These are phyloP conservation scores for Lumbricus terrestris DNA, from an alignment of 2,888 invertebrate species.

Conservation along the genomic window DNA sequence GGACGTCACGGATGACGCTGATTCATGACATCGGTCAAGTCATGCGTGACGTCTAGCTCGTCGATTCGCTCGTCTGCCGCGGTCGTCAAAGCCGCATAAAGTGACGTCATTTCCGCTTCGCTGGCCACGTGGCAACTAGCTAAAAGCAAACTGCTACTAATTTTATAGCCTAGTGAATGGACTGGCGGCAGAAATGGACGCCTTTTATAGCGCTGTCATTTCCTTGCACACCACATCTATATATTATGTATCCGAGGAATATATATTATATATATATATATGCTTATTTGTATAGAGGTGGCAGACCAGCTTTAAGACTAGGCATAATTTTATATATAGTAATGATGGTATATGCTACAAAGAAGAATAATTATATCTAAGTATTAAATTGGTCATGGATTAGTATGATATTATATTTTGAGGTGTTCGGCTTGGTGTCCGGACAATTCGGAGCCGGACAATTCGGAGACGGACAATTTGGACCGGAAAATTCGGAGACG, in stretches of 20 bases:
- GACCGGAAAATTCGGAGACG: too few relatives aligned
- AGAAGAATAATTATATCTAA: too few relatives aligned
- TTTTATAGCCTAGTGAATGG: neutral
- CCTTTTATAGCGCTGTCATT: neutral
- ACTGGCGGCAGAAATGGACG: neutral
- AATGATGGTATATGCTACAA: too few relatives aligned
- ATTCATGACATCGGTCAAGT: neutral
- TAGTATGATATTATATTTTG: too few relatives aligned
- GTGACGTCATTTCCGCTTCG: slow-evolving; percentile 3
- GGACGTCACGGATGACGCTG: slow-evolving; percentile 12
- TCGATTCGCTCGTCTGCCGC: neutral
- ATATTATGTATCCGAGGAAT: neutral
- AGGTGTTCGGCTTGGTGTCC: too few relatives aligned
- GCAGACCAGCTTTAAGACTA: too few relatives aligned
- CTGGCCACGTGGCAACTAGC: neutral
- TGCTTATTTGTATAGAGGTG: neutral
- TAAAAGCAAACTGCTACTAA: neutral
- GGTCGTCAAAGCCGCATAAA: neutral
- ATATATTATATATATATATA: neutral
- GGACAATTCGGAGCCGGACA: too few relatives aligned
- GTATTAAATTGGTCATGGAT: too few relatives aligned
- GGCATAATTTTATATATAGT: too few relatives aligned
- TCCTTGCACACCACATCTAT: neutral
- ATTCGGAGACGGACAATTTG: too few relatives aligned
- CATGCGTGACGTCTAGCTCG: neutral